Evolutionary conservation across 2,888 invertebrate species (phyloP).

Genomic region (Podotricha telesiphe): DNA sequence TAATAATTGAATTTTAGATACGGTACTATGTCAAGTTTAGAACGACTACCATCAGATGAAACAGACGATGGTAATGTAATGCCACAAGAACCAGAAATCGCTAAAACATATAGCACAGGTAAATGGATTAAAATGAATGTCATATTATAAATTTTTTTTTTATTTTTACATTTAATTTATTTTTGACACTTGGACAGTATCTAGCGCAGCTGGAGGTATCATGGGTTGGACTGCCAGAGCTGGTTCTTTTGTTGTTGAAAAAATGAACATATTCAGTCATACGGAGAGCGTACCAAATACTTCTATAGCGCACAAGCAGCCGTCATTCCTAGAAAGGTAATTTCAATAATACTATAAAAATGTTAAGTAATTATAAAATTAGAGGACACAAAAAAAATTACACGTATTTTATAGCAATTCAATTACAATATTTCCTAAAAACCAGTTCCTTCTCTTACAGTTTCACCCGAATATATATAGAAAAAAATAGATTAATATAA

Average conservation of each 20-base stretch:
- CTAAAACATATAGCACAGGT: slow-evolving; percentile 52
- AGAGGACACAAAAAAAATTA: neutral
- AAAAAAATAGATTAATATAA: neutral
- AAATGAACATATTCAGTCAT: slow-evolving; percentile 86
- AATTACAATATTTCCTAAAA: neutral
- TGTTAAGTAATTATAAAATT: neutral
- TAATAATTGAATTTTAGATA: slow-evolving; percentile 66
- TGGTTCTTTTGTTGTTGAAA: slow-evolving; percentile 91
- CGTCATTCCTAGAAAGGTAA: slow-evolving; percentile 79
- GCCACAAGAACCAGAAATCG: no score
- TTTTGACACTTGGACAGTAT: slow-evolving; percentile 47
- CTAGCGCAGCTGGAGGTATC: slow-evolving; percentile 78
- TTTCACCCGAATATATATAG: neutral
- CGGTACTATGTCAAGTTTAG: slow-evolving; percentile 89
- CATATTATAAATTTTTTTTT: neutral
- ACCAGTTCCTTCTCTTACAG: neutral
- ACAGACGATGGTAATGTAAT: slow-evolving; percentile 83
- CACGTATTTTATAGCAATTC: neutral
- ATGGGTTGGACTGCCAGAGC: slow-evolving; percentile 92
- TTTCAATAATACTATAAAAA: neutral
- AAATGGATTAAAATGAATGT: slow-evolving; percentile 4
- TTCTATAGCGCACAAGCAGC: slow-evolving; percentile 75
- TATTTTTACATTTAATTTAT: neutral
- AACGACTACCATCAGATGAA: slow-evolving; percentile 86
- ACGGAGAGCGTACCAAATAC: slow-evolving; percentile 76